Conservation (phyloP, 1,140 invertebrate genomes). For the Heliconius hermathena region DNA sequence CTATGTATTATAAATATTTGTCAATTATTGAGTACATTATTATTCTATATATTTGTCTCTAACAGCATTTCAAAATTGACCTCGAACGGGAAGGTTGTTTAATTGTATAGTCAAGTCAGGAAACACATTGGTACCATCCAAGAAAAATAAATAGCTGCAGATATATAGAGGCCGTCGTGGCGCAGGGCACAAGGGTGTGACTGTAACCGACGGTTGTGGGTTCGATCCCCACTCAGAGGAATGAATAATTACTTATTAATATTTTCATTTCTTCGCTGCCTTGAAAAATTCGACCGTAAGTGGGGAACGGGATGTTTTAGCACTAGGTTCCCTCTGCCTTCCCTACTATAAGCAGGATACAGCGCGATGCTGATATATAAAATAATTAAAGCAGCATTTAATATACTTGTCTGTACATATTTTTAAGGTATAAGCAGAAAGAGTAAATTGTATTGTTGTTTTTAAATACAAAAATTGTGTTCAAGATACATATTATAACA, state of each 20-base stretch:
- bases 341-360: too few relatives aligned
- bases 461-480: not conserved
- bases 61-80: not conserved
- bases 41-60: not conserved
- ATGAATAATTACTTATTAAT: too few relatives aligned
- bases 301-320: too few relatives aligned
- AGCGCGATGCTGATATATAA: too few relatives aligned
- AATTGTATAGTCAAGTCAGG: slow-evolving; percentile 3
- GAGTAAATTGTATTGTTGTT: not conserved
- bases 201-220: too few relatives aligned
- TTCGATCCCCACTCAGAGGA: too few relatives aligned
- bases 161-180: too few relatives aligned
- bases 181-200: too few relatives aligned
- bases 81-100: not conserved
- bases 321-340: too few relatives aligned
- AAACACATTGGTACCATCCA: not conserved
- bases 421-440: not conserved
- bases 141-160: not conserved
- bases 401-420: not conserved
- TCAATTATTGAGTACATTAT: not conserved
- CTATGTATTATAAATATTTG: not conserved
- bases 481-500: not conserved
- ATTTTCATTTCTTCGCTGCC: too few relatives aligned
- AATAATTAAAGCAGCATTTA: too few relatives aligned
- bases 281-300: too few relatives aligned